phyloP scores from a whole-genome alignment of 30 jellyfish, hydroid and myxozoan species.

The Aurelia sp. region DNA sequence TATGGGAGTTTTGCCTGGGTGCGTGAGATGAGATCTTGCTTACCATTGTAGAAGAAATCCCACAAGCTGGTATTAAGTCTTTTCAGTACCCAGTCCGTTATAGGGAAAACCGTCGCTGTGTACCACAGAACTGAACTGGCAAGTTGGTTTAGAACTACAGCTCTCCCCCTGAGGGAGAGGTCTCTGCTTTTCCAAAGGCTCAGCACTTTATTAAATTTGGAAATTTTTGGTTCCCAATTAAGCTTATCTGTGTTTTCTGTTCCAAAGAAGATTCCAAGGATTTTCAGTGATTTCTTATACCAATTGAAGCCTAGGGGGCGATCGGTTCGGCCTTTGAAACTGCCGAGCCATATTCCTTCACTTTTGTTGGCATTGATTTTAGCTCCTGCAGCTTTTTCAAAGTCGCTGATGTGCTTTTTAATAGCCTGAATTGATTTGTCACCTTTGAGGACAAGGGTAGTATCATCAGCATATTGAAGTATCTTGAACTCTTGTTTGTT shows the following conservation, averaged over 20 bases:
- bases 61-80: constrained; percentile 2
- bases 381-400: constrained; percentile 52
- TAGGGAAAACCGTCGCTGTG: constrained; percentile 27
- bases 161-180: constrained; percentile 25
- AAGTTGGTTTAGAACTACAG: constrained; percentile 11
- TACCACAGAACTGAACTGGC: constrained; percentile 34
- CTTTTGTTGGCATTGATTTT: constrained; percentile 34
- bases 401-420: neutral
- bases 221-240: constrained; percentile 18
- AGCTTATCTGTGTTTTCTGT: neutral
- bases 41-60: constrained; percentile 18
- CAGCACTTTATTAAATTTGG: neutral
- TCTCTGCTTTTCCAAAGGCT: constrained; percentile 21
- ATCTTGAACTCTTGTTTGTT: constrained; percentile 10
- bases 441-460: constrained; percentile 13
- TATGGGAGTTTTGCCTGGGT: constrained; percentile 38
- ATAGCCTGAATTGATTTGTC: neutral
- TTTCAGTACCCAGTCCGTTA: constrained; percentile 19
- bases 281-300: constrained; percentile 26
- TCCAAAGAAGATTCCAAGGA: constrained; percentile 5
- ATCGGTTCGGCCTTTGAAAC: constrained; percentile 32
- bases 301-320: constrained; percentile 24
- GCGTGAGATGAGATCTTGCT: constrained; percentile 12
- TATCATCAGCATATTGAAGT: constrained; percentile 30
- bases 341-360: constrained; percentile 56